Conservation (phyloP, 2,797 vertebrate genomes). For the Mus caroli region DNA sequence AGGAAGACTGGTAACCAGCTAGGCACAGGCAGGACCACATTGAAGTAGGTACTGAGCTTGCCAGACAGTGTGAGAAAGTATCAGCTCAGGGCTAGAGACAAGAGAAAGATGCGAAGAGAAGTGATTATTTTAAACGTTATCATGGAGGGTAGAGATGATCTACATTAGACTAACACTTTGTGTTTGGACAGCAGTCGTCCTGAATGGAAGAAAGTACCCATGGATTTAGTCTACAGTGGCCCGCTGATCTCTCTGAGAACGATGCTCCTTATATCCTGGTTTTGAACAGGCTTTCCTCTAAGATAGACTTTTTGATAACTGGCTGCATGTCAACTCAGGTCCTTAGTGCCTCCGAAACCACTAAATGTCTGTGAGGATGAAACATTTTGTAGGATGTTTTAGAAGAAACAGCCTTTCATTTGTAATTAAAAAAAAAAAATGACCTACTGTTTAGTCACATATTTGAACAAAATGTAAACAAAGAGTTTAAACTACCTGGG, state of each 20-base stretch:
- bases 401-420: not conserved
- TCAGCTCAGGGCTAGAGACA: not conserved
- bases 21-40: not conserved
- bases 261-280: not conserved
- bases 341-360: not conserved
- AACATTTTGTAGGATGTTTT: not conserved
- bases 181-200: not conserved
- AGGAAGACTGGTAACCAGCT: not conserved
- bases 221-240: not conserved
- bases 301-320: not conserved
- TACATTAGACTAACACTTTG: not conserved
- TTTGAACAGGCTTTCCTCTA: slow-evolving; percentile 5
- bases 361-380: not conserved
- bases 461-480: slow-evolving; percentile 20
- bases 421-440: not conserved
- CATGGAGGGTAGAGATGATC: not conserved
- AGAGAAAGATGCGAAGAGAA: not conserved
- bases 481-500: slow-evolving; percentile 24
- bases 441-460: not conserved
- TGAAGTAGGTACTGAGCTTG: not conserved
- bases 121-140: not conserved
- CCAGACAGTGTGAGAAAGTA: not conserved
- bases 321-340: not conserved
- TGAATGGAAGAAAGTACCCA: not conserved
- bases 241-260: not conserved